Conservation (phyloP, 2,888 invertebrate genomes). For the Pristionchus arcanus region DNA sequence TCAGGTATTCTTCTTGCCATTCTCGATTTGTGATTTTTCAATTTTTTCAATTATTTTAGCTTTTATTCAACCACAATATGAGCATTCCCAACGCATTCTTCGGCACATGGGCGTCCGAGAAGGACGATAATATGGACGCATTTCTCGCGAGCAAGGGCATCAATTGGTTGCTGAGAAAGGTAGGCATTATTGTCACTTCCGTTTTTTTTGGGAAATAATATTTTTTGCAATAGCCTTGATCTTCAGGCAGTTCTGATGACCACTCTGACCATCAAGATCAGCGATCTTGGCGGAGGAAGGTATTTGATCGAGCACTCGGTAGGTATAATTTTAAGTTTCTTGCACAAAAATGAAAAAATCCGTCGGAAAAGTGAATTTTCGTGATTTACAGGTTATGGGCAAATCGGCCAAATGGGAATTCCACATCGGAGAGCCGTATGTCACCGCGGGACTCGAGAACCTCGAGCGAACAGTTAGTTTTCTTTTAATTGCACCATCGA, state of each 20-base stretch:
- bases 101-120: not conserved
- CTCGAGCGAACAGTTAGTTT: not conserved
- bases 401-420: not conserved
- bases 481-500: too few relatives aligned
- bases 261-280: not conserved
- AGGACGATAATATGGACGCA: not conserved
- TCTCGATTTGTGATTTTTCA: not conserved
- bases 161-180: not conserved
- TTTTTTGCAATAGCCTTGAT: too few relatives aligned
- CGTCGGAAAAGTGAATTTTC: not conserved
- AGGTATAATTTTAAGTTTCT: not conserved
- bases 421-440: not conserved
- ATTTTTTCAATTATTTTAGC: not conserved
- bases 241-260: not conserved
- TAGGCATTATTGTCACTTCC: too few relatives aligned
- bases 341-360: not conserved
- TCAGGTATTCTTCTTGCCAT: not conserved
- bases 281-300: not conserved
- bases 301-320: not conserved
- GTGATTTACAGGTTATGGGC: not conserved
- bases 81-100: not conserved
- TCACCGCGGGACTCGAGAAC: not conserved
- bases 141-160: slow-evolving; percentile 7
- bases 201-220: not conserved
- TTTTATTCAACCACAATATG: not conserved